Evolutionary conservation across 2,888 invertebrate genomes (phyloP), one percentile per base, ranked within the genome.

Genomic region (Miltochrista miniata): DNA sequence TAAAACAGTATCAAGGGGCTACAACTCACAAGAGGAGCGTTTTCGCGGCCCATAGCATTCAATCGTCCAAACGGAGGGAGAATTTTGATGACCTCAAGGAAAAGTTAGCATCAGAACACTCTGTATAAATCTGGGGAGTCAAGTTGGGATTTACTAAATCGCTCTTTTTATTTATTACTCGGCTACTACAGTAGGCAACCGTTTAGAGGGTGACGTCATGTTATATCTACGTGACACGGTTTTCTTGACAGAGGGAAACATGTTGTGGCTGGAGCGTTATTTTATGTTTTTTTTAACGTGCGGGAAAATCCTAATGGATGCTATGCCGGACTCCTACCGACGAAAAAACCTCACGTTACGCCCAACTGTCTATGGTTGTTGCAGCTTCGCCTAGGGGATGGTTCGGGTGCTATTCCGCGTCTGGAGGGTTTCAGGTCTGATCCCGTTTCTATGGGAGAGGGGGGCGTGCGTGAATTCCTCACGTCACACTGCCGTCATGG

Each of bases 41-140:
- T 82, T n/a, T n/a, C n/a, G n/a, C n/a, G n/a, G 86, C 81, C 83
- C 85, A 87, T 89, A 89, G 88, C 89, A 89, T 90, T 90, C 89
- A 89, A 89, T 90, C 89, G 90, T 83, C 81, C 79, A 84, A 67
- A 80, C 89, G 87, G 82, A 81, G 86, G 83, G 78, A 81, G 89
- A 88, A 89, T 90, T 87, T 83, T 87, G 87, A 90, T 89, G 87
- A 88, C 85, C 85, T 81, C 79, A 81, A 87, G 81, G 85, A 88
- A 87, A 87, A 87, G 74, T 87, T 88, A 84, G 77, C 83, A 78
- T 78, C 81, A 72, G 80, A 83, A 86, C 83, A 87, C 85, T 85
- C 83, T 82, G 85, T 87, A 88, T 89, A 89, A 89, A 88, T 88
- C 87, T 87, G 81, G 5, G 65, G 81, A 87, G 85, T 86, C 88